phyloP scores from a whole-genome alignment of 2,113 vertebrate genomes.

The Notothenia coriiceps region DNA sequence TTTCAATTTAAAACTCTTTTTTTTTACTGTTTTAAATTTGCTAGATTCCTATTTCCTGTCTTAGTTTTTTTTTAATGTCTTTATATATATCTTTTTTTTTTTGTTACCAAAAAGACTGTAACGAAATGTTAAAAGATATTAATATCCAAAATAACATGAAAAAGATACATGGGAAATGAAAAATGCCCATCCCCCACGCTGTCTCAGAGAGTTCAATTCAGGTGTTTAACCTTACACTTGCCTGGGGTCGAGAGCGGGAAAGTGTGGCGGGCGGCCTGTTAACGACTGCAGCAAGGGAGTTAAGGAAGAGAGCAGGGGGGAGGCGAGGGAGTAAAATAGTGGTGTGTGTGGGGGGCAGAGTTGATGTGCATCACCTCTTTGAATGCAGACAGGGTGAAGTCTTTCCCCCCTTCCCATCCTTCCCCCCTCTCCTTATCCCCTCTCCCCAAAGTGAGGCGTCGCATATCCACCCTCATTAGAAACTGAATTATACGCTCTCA shows the following conservation, averaged over 20 bases:
- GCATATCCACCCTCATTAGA: constrained; percentile 60
- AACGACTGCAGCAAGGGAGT: constrained; percentile 50
- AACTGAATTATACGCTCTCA: constrained; percentile 60
- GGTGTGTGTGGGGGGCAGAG: neutral
- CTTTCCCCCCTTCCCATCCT: constrained; percentile 9
- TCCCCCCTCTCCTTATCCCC: constrained; percentile 32
- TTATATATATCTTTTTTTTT: no score
- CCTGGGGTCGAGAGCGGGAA: constrained; percentile 50
- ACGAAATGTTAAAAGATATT: neutral
- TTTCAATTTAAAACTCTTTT: neutral
- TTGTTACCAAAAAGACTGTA: neutral
- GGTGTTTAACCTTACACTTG: constrained; percentile 69
- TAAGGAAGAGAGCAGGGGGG: constrained; percentile 30
- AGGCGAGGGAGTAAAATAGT: constrained; percentile 17
- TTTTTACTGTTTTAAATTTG: neutral
- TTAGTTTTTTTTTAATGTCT: no score
- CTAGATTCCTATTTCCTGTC: neutral
- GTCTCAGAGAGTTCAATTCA: constrained; percentile 49
- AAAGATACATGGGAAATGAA: constrained; percentile 5
- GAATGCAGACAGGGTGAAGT: constrained; percentile 59
- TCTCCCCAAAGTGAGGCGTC: constrained; percentile 57
- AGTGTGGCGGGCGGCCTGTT: constrained; percentile 44
- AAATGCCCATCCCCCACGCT: neutral
- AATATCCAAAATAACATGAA: neutral
- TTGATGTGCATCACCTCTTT: constrained; percentile 43